Evolutionary conservation across 1,140 invertebrate species (phyloP).

Genomic region (Leguminivora glycinivorella): DNA sequence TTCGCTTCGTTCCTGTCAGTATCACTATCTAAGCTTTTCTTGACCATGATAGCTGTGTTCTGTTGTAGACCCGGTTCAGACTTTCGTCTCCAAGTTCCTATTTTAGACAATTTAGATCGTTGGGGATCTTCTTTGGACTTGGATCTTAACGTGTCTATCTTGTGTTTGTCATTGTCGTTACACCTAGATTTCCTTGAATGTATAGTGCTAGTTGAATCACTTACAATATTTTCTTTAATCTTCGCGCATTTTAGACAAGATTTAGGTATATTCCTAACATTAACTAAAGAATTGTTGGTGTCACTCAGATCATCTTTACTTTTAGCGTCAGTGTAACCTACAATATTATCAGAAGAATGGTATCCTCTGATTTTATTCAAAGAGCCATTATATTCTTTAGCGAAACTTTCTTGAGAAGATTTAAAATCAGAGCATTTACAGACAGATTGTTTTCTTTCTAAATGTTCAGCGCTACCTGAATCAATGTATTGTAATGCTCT

Average conservation of each 20-base stretch:
- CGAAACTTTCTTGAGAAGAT: conserved; percentile 71
- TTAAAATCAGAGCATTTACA: conserved; percentile 72
- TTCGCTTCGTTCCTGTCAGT: conserved; percentile 54
- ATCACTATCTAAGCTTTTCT: conserved; percentile 65
- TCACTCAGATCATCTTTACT: conserved; percentile 65
- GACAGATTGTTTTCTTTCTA: conserved; percentile 57
- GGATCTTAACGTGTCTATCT: conserved; percentile 57
- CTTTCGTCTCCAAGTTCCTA: conserved; percentile 84
- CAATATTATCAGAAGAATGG: conserved; percentile 72
- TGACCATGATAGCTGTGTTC: conserved; percentile 51
- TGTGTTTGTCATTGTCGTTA: conserved; percentile 57
- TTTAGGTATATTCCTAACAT: conserved; percentile 65
- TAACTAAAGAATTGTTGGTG: conserved; percentile 56
- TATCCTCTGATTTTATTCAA: conserved; percentile 69
- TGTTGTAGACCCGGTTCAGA: conserved; percentile 84
- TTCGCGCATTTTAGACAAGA: conserved; percentile 76
- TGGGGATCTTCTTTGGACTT: conserved; percentile 77
- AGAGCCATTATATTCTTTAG: conserved; percentile 57
- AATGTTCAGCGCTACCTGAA: conserved; percentile 60
- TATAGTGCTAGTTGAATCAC: conserved; percentile 54
- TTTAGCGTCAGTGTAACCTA: conserved; percentile 63
- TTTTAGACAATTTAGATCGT: conserved; percentile 76
- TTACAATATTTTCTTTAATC: conserved; percentile 77
- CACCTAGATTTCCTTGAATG: conserved; percentile 64
- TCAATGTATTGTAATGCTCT: conserved; percentile 66